phyloP scores from a whole-genome alignment of 2,113 vertebrate species.

The Phyllostomus hastatus region DNA sequence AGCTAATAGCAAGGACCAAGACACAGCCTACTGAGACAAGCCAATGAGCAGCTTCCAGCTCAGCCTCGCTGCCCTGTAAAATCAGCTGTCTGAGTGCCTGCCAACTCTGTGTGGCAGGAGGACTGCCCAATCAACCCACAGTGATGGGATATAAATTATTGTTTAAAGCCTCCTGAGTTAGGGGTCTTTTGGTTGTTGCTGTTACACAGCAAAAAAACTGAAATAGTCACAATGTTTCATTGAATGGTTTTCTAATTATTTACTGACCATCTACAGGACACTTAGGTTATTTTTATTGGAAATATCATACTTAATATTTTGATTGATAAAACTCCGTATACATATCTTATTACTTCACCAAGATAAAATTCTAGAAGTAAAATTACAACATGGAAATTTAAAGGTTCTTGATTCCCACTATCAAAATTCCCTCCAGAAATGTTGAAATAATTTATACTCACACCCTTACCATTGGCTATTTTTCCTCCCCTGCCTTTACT shows the following conservation, averaged over 20 bases:
- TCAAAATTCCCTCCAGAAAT: background rate
- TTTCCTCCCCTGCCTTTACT: background rate
- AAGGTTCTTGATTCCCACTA: background rate
- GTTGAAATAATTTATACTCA: background rate
- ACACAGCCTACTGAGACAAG: background rate
- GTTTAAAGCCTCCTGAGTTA: background rate
- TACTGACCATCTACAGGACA: background rate
- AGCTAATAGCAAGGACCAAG: background rate
- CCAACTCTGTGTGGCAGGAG: background rate
- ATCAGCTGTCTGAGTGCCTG: background rate
- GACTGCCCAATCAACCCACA: background rate
- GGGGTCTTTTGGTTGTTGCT: background rate
- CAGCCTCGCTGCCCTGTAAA: background rate
- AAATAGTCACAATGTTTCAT: background rate
- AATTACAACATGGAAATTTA: background rate
- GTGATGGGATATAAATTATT: background rate
- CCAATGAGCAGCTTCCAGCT: background rate
- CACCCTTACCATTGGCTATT: background rate
- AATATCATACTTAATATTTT: constrained; percentile 31
- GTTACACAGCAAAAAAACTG: background rate
- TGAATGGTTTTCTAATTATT: background rate
- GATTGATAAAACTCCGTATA: constrained; percentile 1
- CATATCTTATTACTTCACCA: background rate
- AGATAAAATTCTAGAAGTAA: background rate
- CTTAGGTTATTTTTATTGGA: background rate